A percentile compares a stretch with the other conserved stretches of the same genome.
Evolutionary conservation across 2,888 invertebrate genomes (phyloP).

Genomic region (Lypha dubia): DNA sequence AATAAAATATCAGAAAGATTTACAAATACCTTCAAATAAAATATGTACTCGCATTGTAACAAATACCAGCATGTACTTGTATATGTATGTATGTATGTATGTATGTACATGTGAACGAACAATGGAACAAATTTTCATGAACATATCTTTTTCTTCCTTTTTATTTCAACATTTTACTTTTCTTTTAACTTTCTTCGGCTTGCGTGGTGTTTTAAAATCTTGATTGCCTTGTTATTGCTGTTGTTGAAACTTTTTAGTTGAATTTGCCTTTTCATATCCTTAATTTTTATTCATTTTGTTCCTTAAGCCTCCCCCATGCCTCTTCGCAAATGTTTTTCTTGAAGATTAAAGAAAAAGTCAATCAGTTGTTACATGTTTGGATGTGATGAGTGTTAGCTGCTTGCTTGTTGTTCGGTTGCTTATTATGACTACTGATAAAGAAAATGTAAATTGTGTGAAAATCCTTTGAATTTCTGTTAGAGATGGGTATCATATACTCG

Average conservation of each 20-base stretch:
- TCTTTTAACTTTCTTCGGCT: slow-evolving; percentile 10
- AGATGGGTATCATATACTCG: not conserved
- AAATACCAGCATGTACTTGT: slow-evolving; percentile 1
- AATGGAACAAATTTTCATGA: slow-evolving; percentile 20
- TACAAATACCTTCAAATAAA: slow-evolving; percentile 36
- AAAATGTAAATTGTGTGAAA: slow-evolving; percentile 68
- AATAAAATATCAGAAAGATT: slow-evolving; percentile 25
- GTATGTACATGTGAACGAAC: no score
- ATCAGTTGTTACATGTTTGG: slow-evolving; percentile 57
- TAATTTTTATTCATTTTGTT: slow-evolving; percentile 26
- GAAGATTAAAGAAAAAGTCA: slow-evolving; percentile 72
- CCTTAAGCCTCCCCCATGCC: slow-evolving; percentile 25
- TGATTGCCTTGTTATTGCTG: slow-evolving; percentile 63
- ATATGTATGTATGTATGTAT: no score
- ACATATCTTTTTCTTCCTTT: not conserved
- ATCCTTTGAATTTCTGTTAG: slow-evolving; percentile 58
- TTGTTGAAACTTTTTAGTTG: slow-evolving; percentile 21
- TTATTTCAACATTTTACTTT: slow-evolving; percentile 15
- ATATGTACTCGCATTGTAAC: slow-evolving; percentile 36
- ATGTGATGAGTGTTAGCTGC: slow-evolving; percentile 16
- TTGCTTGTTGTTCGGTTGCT: not conserved
- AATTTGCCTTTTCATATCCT: slow-evolving; percentile 62
- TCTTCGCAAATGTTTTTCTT: slow-evolving; percentile 17
- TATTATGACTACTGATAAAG: slow-evolving; percentile 15
- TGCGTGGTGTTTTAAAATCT: slow-evolving; percentile 42